Conservation (phyloP, 2,888 invertebrate genomes). For the Apamea sordens region DNA sequence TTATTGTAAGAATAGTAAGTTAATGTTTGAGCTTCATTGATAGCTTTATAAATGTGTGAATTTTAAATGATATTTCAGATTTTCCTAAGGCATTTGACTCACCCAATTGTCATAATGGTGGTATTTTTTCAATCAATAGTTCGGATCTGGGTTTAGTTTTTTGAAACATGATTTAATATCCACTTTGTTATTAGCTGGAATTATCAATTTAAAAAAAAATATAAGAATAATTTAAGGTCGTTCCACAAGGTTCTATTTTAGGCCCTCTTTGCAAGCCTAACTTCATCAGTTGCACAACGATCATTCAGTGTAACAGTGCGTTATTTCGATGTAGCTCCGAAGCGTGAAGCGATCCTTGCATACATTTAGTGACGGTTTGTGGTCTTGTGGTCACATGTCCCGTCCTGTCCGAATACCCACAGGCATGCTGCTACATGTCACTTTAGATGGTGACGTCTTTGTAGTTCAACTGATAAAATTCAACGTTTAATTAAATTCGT, state of each 20-base stretch:
- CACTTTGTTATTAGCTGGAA: neutral
- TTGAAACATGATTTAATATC: neutral
- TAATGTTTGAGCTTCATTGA: neutral
- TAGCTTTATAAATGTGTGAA: neutral
- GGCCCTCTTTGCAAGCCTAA: neutral
- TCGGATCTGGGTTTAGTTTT: neutral
- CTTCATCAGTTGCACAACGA: neutral
- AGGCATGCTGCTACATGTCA: conserved; percentile 19
- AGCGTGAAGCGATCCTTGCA: conserved; percentile 33
- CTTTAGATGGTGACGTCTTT: conserved; percentile 20
- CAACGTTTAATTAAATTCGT: neutral
- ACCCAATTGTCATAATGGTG: neutral
- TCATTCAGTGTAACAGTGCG: neutral
- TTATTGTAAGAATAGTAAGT: neutral
- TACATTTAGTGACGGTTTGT: conserved; percentile 41
- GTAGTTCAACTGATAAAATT: neutral
- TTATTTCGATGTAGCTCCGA: conserved; percentile 4
- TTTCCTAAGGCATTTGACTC: neutral
- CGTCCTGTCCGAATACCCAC: conserved; percentile 5
- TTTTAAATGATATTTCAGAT: neutral
- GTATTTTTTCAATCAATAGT: neutral
- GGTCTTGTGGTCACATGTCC: conserved; percentile 27
- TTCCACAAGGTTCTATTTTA: neutral
- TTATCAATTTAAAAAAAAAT: neutral
- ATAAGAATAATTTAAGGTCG: too few relatives aligned